Percentiles rank a stretch among this genome's conserved stretches.
phyloP scores from a whole-genome alignment of 2,113 vertebrate genomes.

The Anhinga anhinga region DNA sequence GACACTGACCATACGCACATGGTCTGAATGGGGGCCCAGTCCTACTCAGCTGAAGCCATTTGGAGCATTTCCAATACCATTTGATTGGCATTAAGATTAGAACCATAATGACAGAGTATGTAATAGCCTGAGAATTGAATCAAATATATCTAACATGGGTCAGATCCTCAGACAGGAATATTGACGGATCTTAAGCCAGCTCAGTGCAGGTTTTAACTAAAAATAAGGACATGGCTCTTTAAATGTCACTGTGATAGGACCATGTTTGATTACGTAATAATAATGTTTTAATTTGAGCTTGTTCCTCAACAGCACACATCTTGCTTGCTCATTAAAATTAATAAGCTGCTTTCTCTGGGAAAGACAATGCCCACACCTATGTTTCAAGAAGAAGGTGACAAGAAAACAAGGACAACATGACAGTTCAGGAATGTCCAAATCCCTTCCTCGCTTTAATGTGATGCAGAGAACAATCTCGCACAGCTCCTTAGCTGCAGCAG shows the following conservation, averaged over 20 bases:
- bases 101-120: neutral
- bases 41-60: neutral
- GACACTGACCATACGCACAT: neutral
- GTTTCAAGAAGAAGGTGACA: conserved; percentile 2
- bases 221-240: neutral
- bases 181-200: neutral
- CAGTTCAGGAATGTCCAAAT: neutral
- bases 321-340: conserved; percentile 14
- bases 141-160: neutral
- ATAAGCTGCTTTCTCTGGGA: neutral
- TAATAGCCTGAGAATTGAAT: neutral
- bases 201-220: neutral
- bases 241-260: neutral
- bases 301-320: neutral
- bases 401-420: neutral
- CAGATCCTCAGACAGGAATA: neutral
- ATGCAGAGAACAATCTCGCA: neutral
- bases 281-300: neutral
- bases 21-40: neutral
- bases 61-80: conserved; percentile 6
- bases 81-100: neutral
- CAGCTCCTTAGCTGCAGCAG: neutral
- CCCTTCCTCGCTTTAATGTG: neutral
- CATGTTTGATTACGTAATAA: neutral
- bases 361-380: neutral